These are phyloP conservation scores for Caenorhabditis macrosperma DNA, from an alignment of 2,888 invertebrate species.

Conservation along the genomic window DNA sequence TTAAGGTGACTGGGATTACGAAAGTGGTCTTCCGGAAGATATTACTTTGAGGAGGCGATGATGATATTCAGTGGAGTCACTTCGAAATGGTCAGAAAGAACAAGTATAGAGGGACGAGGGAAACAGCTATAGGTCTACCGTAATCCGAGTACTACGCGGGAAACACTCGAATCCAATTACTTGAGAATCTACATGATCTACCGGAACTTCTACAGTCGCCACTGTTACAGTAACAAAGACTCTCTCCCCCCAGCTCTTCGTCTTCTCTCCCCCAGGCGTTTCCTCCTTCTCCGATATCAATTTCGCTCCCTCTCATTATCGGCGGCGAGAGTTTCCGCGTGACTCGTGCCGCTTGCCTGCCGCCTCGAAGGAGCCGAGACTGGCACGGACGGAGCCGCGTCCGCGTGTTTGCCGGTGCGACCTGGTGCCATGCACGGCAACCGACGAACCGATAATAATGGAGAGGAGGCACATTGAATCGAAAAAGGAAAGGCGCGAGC, in stretches of 20 bases:
- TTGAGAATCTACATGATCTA: too few species aligned
- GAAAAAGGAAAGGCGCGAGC: background rate
- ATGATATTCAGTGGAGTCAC: background rate
- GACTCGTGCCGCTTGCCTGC: background rate
- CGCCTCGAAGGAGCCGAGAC: background rate
- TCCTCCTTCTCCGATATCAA: background rate
- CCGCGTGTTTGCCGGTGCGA: conserved; percentile 15
- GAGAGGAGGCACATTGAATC: background rate
- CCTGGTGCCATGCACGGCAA: conserved; percentile 13
- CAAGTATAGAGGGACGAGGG: too few species aligned
- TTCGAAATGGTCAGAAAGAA: too few species aligned
- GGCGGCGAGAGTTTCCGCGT: background rate
- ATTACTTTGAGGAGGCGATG: background rate
- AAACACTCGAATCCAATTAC: too few species aligned
- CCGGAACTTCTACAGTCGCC: background rate
- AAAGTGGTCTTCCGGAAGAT: background rate
- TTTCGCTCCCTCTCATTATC: background rate
- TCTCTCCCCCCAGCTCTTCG: too few species aligned
- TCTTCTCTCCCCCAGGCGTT: background rate
- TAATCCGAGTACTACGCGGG: too few species aligned
- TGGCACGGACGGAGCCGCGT: conserved; percentile 8
- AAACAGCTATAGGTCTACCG: too few species aligned
- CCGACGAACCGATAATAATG: conserved; percentile 7
- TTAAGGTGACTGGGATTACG: background rate
- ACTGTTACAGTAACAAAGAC: background rate